These are phyloP conservation scores for Leucopsar rothschildi DNA, from an alignment of 2,113 vertebrate species.

Conservation along the genomic window DNA sequence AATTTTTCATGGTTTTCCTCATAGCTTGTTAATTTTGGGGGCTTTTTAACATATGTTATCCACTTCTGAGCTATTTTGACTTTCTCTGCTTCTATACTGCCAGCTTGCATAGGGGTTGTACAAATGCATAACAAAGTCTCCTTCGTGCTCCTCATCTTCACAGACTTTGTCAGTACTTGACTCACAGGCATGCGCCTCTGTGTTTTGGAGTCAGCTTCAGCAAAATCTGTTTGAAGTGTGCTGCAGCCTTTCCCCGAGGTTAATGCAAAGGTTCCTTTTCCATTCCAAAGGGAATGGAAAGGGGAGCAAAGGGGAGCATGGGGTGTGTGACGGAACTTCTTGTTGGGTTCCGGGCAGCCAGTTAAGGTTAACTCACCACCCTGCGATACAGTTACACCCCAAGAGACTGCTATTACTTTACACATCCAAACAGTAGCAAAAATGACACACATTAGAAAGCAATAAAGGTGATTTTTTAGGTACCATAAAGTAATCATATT, in stretches of 20 bases:
- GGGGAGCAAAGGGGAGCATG: background rate
- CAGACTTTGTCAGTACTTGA: background rate
- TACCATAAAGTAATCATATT: background rate
- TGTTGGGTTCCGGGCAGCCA: rapidly evolving
- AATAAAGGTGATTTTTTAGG: background rate
- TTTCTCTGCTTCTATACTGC: background rate
- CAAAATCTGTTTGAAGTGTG: background rate
- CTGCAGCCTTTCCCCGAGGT: no score
- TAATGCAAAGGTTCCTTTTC: background rate
- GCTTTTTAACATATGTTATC: background rate
- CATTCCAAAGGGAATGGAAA: background rate
- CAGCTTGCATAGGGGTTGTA: background rate
- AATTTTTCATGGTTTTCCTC: background rate
- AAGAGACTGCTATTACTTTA: background rate
- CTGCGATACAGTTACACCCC: rapidly evolving
- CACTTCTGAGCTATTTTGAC: background rate
- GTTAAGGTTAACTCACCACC: background rate
- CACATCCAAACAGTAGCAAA: background rate
- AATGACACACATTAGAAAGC: background rate
- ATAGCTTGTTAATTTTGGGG: background rate
- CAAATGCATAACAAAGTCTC: background rate
- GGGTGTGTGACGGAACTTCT: background rate
- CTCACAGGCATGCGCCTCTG: rapidly evolving
- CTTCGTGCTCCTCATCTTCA: background rate
- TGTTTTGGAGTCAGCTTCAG: background rate